These are phyloP conservation scores for Poicephalus gulielmi DNA, from an alignment of 2,113 vertebrate species.

Conservation along the genomic window DNA sequence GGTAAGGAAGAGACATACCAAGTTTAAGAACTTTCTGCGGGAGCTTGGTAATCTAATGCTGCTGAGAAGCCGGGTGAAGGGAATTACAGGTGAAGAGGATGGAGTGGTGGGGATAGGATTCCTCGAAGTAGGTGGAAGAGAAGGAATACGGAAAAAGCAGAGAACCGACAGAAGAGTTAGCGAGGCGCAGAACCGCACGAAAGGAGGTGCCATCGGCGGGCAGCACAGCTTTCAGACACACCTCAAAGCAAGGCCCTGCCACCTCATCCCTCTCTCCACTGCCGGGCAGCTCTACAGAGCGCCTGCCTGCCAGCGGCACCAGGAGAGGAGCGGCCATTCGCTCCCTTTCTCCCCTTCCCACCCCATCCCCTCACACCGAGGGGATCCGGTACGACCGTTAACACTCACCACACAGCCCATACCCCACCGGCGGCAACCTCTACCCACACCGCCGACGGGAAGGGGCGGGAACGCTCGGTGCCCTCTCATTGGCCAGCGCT, in stretches of 20 bases:
- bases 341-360: background rate
- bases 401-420: background rate
- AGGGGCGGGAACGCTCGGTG: rapidly evolving
- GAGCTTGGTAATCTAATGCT: background rate
- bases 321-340: background rate
- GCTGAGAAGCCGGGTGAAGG: background rate
- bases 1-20: background rate
- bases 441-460: background rate
- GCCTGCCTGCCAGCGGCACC: background rate
- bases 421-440: rapidly evolving
- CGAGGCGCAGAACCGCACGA: rapidly evolving
- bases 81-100: rapidly evolving
- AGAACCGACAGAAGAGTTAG: background rate
- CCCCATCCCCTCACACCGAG: background rate
- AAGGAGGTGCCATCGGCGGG: no score
- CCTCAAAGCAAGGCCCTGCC: background rate
- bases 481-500: background rate
- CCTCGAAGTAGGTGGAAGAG: background rate
- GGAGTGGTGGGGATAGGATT: rapidly evolving
- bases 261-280: background rate
- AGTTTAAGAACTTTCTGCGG: background rate
- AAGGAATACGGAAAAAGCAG: background rate
- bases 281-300: background rate
- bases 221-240: no score
- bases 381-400: background rate